Evolutionary conservation across 2,888 invertebrate genomes (phyloP).

Genomic region (Barypeithes pellucidus): DNA sequence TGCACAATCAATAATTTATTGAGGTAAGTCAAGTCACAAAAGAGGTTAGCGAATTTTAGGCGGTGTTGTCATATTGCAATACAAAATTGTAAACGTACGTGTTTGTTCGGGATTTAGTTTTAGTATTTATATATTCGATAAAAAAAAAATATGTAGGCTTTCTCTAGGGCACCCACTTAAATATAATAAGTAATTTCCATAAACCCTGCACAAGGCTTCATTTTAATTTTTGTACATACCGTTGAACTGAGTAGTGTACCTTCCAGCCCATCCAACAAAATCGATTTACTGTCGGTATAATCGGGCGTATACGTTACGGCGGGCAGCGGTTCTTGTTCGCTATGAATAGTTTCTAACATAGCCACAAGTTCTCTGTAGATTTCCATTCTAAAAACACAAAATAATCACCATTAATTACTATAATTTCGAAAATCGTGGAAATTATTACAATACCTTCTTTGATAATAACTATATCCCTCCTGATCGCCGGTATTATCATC

Average conservation of each 20-base stretch:
- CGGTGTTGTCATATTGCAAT: no score
- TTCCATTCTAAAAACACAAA: slow-evolving; percentile 78
- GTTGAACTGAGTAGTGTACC: slow-evolving; percentile 38
- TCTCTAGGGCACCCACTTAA: no score
- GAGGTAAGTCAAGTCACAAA: no score
- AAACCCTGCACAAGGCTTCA: no score
- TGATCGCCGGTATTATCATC: slow-evolving; percentile 88
- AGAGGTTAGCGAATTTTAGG: no score
- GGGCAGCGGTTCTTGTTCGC: slow-evolving; percentile 54
- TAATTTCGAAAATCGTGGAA: background rate
- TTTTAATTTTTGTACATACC: slow-evolving; percentile 28
- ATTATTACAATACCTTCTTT: slow-evolving; percentile 58
- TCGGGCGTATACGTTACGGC: slow-evolving; percentile 36
- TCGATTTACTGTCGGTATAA: slow-evolving; percentile 48
- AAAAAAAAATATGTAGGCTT: no score
- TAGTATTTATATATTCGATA: no score
- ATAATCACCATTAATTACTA: no score
- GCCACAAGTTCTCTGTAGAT: slow-evolving; percentile 90
- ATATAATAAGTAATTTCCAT: no score
- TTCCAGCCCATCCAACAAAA: slow-evolving; percentile 53
- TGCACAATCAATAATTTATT: no score
- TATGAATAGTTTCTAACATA: slow-evolving; percentile 81
- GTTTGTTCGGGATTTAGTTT: no score
- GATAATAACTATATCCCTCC: slow-evolving; percentile 75
- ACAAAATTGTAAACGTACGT: no score